Conservation (phyloP, 2,888 invertebrate genomes). For the Agriopis aurantiaria region DNA sequence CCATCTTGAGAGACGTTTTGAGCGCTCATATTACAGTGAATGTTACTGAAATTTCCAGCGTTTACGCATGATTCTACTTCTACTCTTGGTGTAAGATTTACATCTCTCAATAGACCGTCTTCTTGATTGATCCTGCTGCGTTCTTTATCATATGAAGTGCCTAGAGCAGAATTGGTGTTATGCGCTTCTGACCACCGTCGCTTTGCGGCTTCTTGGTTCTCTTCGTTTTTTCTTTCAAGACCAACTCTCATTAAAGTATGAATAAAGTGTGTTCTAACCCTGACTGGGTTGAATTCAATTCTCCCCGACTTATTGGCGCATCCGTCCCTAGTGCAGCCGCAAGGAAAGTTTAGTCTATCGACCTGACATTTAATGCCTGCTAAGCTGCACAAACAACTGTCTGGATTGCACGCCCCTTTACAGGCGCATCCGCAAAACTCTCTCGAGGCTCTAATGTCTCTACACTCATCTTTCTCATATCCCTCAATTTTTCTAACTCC, state of each 20-base stretch:
- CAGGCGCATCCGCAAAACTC: slow-evolving; percentile 98
- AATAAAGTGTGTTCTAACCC: slow-evolving; percentile 98
- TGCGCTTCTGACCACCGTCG: slow-evolving; percentile 81
- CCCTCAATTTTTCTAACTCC: slow-evolving; percentile 98
- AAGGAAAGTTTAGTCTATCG: slow-evolving; percentile 97
- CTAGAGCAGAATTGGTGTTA: slow-evolving; percentile 63
- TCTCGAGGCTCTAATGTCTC: slow-evolving; percentile 95
- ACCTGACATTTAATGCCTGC: slow-evolving; percentile 99
- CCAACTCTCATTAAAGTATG: slow-evolving; percentile 98
- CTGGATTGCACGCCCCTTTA: slow-evolving; percentile 97
- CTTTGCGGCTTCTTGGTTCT: slow-evolving; percentile 79
- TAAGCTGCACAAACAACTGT: slow-evolving; percentile 97
- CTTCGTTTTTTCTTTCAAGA: slow-evolving; percentile 93
- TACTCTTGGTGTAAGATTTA: slow-evolving; percentile 83
- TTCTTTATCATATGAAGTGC: slow-evolving; percentile 72
- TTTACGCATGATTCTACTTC: slow-evolving; percentile 89
- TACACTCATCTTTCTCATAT: slow-evolving; percentile 97
- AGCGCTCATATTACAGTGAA: slow-evolving; percentile 87
- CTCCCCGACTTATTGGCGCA: slow-evolving; percentile 97
- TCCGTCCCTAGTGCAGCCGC: slow-evolving; percentile 97
- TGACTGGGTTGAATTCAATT: slow-evolving; percentile 97
- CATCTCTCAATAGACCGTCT: slow-evolving; percentile 82
- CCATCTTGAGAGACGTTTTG: slow-evolving; percentile 49
- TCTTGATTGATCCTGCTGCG: slow-evolving; percentile 68
- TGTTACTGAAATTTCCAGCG: slow-evolving; percentile 88